phyloP scores from a whole-genome alignment of 2,797 vertebrate species.

The Sebastolobus alascanus region DNA sequence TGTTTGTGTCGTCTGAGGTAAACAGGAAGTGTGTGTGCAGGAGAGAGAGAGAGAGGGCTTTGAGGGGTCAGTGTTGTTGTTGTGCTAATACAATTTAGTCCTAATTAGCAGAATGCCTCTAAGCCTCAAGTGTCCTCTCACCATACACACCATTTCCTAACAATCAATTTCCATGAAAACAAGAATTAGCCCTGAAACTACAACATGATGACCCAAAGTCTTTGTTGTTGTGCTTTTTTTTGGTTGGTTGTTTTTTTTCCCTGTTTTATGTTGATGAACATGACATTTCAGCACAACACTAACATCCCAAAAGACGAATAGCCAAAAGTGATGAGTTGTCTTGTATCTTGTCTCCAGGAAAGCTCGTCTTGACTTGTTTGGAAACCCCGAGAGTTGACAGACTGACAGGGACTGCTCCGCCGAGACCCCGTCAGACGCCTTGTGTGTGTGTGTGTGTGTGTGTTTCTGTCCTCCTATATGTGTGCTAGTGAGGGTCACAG shows the following conservation, averaged over 20 bases:
- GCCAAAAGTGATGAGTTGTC: slow-evolving; percentile 76
- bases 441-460: slow-evolving; percentile 15
- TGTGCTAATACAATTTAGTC: slow-evolving; percentile 69
- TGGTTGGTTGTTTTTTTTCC: background rate
- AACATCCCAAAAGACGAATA: slow-evolving; percentile 66
- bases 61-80: slow-evolving; percentile 67
- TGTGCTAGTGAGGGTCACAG: slow-evolving; percentile 22
- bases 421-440: slow-evolving; percentile 60
- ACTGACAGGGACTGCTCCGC: slow-evolving; percentile 67
- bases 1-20: slow-evolving; percentile 16
- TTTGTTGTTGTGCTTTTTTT: slow-evolving; percentile 19
- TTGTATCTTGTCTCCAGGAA: slow-evolving; percentile 64
- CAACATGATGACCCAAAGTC: slow-evolving; percentile 32
- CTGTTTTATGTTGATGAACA: slow-evolving; percentile 46
- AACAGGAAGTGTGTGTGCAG: background rate
- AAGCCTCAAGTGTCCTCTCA: slow-evolving; percentile 61
- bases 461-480: slow-evolving; percentile 5
- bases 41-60: slow-evolving; percentile 19
- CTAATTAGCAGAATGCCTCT: slow-evolving; percentile 73
- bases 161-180: slow-evolving; percentile 66
- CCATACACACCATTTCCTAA: slow-evolving; percentile 43
- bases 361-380: slow-evolving; percentile 70
- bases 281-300: slow-evolving; percentile 55
- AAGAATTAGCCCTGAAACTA: slow-evolving; percentile 45
- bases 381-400: slow-evolving; percentile 68